Conservation (phyloP, 2,888 invertebrate species). For the Vesta saturnalis region DNA sequence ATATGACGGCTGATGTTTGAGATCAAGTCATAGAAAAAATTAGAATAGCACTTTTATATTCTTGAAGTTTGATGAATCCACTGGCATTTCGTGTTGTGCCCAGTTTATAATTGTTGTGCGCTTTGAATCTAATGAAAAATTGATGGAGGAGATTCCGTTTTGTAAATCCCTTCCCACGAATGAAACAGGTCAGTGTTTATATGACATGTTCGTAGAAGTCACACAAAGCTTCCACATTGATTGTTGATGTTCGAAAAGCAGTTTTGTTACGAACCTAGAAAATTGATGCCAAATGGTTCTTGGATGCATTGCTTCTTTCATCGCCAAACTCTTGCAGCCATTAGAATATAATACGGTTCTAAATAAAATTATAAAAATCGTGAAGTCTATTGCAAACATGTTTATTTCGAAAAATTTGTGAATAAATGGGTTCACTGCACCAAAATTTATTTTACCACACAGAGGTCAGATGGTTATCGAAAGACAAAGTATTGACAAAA, state of each 20-base stretch:
- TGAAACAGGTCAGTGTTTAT: constrained; percentile 43
- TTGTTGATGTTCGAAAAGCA: neutral
- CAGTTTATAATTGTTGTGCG: too few species aligned
- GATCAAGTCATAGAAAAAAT: constrained; percentile 33
- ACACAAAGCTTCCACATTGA: too few species aligned
- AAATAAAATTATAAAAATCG: neutral
- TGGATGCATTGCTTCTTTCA: too few species aligned
- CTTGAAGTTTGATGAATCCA: too few species aligned
- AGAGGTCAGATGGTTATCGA: too few species aligned
- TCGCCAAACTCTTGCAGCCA: neutral
- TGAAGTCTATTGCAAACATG: too few species aligned
- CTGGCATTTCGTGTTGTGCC: too few species aligned
- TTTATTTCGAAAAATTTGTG: too few species aligned
- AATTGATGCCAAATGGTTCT: neutral
- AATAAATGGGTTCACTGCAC: too few species aligned
- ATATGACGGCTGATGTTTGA: constrained; percentile 42
- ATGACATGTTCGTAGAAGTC: constrained; percentile 36
- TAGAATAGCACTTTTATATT: too few species aligned
- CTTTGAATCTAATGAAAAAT: constrained; percentile 43
- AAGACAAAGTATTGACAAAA: neutral
- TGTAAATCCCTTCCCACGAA: constrained; percentile 43
- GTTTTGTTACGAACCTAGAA: neutral
- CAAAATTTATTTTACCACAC: too few species aligned
- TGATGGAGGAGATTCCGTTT: constrained; percentile 46
- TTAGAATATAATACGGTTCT: neutral